Evolutionary conservation across 92 coral and sea anemone genomes (phyloP).

Genomic region (Galaxea fascicularis): DNA sequence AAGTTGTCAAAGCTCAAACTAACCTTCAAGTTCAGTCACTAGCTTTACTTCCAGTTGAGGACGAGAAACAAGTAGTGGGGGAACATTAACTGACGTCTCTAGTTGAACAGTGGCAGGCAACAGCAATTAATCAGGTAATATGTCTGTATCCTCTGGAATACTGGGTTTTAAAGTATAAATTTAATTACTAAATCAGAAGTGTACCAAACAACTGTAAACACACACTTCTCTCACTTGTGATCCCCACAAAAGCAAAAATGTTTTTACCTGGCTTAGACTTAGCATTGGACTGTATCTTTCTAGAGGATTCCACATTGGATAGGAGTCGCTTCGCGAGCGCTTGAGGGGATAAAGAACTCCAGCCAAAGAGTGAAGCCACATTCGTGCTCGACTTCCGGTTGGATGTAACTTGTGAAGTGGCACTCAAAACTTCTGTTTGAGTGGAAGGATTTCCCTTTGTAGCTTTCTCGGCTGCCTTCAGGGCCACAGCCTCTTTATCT

Average conservation of each 20-base stretch:
- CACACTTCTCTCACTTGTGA: neutral
- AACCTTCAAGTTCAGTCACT: too few relatives aligned
- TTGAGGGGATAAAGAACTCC: conserved; percentile 11
- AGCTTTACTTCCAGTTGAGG: too few relatives aligned
- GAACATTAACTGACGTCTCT: too few relatives aligned
- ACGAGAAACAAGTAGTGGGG: too few relatives aligned
- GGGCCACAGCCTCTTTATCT: conserved; percentile 3
- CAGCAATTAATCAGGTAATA: too few relatives aligned
- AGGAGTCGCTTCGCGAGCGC: conserved; percentile 3
- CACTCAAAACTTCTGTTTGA: neutral
- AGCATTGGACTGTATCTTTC: neutral
- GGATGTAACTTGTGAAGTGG: neutral
- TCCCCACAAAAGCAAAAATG: neutral
- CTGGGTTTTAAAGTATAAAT: too few relatives aligned
- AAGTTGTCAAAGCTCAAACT: too few relatives aligned
- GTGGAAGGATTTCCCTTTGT: neutral
- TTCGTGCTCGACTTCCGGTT: neutral
- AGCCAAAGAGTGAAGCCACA: neutral
- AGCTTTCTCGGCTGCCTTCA: neutral
- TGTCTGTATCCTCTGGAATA: too few relatives aligned
- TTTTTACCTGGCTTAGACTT: conserved; percentile 23
- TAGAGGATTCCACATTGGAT: neutral
- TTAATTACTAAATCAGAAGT: neutral
- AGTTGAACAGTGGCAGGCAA: too few relatives aligned
- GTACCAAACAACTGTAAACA: neutral